These are phyloP conservation scores for Calliopum simillimum DNA, from an alignment of 2,888 invertebrate genomes.

Conservation along the genomic window DNA sequence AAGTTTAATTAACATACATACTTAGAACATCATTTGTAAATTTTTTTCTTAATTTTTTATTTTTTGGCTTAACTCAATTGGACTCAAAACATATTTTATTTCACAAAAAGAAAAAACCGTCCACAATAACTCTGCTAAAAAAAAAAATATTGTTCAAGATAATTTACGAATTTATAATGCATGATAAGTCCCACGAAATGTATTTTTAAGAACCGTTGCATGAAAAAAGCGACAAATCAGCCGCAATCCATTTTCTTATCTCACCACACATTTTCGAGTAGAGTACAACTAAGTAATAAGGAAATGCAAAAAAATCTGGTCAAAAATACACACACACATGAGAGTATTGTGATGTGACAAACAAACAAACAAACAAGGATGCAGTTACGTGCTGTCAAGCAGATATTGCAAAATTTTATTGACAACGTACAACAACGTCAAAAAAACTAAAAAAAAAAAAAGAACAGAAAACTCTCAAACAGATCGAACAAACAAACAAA, in stretches of 20 bases:
- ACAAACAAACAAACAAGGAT: conserved; percentile 44
- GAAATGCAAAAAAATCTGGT: background rate
- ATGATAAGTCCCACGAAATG: too few relatives aligned
- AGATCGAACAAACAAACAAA: too few relatives aligned
- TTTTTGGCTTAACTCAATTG: too few relatives aligned
- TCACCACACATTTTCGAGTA: background rate
- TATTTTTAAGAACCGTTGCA: too few relatives aligned
- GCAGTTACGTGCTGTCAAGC: conserved; percentile 49
- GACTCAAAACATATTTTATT: background rate
- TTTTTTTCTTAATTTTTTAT: too few relatives aligned
- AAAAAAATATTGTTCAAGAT: background rate
- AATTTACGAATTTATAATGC: too few relatives aligned
- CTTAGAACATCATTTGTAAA: too few relatives aligned
- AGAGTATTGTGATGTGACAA: background rate
- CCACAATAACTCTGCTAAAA: background rate
- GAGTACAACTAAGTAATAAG: conserved; percentile 6
- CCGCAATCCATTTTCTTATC: background rate
- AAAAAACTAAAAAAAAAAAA: too few relatives aligned
- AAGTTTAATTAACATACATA: too few relatives aligned
- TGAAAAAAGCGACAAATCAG: background rate
- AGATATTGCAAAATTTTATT: conserved; percentile 53
- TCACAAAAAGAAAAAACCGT: too few relatives aligned
- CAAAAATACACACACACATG: background rate
- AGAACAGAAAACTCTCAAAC: too few relatives aligned
- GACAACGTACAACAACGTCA: conserved; percentile 39